Conservation (phyloP, 2,113 vertebrate species). For the Ovis aries region ARS-UI_Ramb_v3.0 NC_056063.1:27314001-27314500, state of each 20-base stretch:
- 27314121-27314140: neutral
- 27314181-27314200: neutral
- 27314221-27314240: conserved; percentile 5
- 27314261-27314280: neutral
- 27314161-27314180: neutral
- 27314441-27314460: neutral
- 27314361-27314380: neutral
- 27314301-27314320: neutral
- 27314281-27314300: neutral
- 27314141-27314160: neutral
- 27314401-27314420: neutral
- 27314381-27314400: neutral
- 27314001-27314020: neutral
- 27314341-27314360: neutral
- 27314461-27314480: fast-evolving
- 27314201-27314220: conserved; percentile 2
- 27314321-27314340: fast-evolving
- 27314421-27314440: neutral
- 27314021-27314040: conserved; percentile 30
- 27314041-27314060: neutral
- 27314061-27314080: neutral
- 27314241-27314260: neutral
- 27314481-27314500: neutral
- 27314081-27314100: neutral
- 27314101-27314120: neutral